phyloP scores from a whole-genome alignment of 2,797 vertebrate species.

The Botia almorhae region DNA sequence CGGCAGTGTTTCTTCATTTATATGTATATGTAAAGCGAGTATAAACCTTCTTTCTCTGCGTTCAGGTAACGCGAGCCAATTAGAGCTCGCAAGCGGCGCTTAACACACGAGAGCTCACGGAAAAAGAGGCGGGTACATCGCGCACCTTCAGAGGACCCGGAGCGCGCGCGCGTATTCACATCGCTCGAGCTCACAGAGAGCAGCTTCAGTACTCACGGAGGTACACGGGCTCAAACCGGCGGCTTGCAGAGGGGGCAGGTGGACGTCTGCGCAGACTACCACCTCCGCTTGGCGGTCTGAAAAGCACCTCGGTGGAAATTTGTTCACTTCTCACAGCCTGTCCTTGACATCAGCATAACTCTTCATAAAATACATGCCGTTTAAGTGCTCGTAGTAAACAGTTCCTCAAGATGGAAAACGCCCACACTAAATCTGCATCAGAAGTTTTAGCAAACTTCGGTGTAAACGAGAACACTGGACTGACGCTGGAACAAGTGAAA shows the following conservation, averaged over 20 bases:
- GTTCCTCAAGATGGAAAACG: constrained; percentile 85
- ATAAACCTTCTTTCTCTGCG: not conserved
- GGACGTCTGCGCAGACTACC: constrained; percentile 61
- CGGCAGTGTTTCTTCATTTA: not conserved
- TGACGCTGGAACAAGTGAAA: constrained; percentile 88
- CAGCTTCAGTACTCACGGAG: constrained; percentile 63
- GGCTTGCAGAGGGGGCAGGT: constrained; percentile 73
- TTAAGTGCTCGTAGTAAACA: constrained; percentile 62
- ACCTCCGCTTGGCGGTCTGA: constrained; percentile 61
- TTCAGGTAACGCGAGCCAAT: constrained; percentile 80
- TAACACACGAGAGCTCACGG: constrained; percentile 42
- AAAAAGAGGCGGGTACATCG: constrained; percentile 69
- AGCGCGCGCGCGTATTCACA: constrained; percentile 62
- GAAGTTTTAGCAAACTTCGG: constrained; percentile 90
- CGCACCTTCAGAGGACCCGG: constrained; percentile 80
- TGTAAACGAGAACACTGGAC: constrained; percentile 89
- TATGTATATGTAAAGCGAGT: not conserved
- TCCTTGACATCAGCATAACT: constrained; percentile 38
- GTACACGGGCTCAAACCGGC: constrained; percentile 55
- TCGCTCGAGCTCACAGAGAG: constrained; percentile 51
- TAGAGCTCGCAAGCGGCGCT: constrained; percentile 54
- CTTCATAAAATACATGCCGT: constrained; percentile 70
- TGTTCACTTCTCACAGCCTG: constrained; percentile 7
- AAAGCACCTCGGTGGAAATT: constrained; percentile 65
- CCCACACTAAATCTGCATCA: constrained; percentile 86